A percentile compares a stretch with the other conserved stretches of the same genome.
phyloP scores from a whole-genome alignment of 2,797 vertebrate species.

The Pygocentrus nattereri region DNA sequence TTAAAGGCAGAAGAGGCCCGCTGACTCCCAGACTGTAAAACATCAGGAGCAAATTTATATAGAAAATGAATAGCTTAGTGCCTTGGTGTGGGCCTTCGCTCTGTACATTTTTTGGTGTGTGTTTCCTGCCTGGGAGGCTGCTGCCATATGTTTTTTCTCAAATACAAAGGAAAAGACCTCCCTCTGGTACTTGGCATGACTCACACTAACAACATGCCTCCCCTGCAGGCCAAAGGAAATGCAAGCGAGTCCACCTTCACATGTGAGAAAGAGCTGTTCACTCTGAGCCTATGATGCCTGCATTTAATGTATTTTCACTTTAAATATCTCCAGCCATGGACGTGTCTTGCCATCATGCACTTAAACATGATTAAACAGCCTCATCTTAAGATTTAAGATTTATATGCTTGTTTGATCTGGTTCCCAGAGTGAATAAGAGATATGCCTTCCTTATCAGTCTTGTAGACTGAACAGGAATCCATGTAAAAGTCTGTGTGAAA shows the following conservation, averaged over 20 bases:
- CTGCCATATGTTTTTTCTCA: conserved; percentile 37
- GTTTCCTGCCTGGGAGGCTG: conserved; percentile 10
- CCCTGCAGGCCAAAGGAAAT: conserved; percentile 20
- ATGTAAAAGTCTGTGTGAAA: conserved; percentile 10
- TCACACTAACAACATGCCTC: conserved; percentile 17
- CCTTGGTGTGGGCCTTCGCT: not conserved
- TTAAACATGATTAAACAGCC: conserved; percentile 36
- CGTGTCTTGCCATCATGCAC: conserved; percentile 30
- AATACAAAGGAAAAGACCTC: conserved; percentile 1
- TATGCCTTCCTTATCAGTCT: not conserved
- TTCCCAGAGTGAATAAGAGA: conserved; percentile 20
- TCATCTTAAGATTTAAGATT: conserved; percentile 12
- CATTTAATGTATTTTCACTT: conserved; percentile 32
- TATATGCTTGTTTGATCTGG: conserved; percentile 50
- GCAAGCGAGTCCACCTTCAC: not conserved
- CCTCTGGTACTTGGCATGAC: conserved; percentile 33
- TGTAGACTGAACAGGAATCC: not conserved
- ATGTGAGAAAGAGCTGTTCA: not conserved
- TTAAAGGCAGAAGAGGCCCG: too few relatives aligned
- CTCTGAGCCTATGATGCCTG: not conserved
- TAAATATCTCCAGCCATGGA: conserved; percentile 35
- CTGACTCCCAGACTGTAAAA: too few relatives aligned
- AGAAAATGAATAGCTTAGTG: not conserved
- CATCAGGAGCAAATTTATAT: not conserved
- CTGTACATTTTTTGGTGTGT: conserved; percentile 10